Evolutionary conservation across 2,797 vertebrate species (phyloP).

Genomic region (Discoglossus pictus): DNA sequence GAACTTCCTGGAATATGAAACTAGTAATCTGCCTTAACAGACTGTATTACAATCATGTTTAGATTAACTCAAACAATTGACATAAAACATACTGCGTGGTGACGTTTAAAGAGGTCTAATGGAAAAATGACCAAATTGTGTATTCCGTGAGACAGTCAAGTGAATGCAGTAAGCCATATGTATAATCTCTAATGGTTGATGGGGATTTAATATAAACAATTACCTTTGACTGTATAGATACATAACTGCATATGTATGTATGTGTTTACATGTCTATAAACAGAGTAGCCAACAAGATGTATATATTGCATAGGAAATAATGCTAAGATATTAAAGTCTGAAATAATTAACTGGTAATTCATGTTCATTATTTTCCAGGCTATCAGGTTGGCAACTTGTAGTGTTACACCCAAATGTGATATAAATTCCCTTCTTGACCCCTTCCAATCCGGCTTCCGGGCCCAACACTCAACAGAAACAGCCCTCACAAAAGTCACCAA

Average conservation of each 20-base stretch:
- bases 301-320: too few species aligned
- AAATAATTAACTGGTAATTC: too few species aligned
- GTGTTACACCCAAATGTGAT: too few species aligned
- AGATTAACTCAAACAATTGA: slow-evolving; percentile 25
- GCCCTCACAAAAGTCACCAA: too few species aligned
- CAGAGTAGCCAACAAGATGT: too few species aligned
- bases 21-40: slow-evolving; percentile 6
- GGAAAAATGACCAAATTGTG: slow-evolving; percentile 6
- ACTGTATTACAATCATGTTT: slow-evolving; percentile 23
- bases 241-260: not conserved
- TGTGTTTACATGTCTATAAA: too few species aligned
- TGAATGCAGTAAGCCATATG: not conserved
- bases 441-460: too few species aligned
- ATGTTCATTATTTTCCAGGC: too few species aligned
- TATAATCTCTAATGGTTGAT: not conserved
- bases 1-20: not conserved
- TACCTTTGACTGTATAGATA: not conserved
- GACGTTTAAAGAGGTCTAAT: slow-evolving; percentile 18
- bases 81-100: slow-evolving; percentile 28
- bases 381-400: too few species aligned
- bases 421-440: too few species aligned
- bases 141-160: slow-evolving; percentile 14
- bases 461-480: too few species aligned
- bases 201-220: not conserved
- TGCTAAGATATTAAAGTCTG: too few species aligned